Conservation (phyloP, 2,113 vertebrate species). For the Ptilonorhynchus violaceus region DNA sequence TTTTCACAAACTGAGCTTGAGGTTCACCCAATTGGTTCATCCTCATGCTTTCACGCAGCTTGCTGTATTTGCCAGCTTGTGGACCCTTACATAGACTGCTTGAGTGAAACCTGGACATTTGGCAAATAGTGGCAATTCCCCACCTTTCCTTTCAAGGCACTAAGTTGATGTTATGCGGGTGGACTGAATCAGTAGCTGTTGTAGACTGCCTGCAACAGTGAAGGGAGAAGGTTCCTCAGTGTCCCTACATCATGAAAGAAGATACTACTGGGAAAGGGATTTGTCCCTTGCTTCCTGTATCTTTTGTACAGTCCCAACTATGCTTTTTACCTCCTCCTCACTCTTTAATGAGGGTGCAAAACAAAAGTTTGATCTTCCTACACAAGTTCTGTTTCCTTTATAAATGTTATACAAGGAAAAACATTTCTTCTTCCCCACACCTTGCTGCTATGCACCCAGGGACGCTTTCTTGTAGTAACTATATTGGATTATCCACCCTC, state of each 20-base stretch:
- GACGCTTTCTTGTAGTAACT: background rate
- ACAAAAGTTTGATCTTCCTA: background rate
- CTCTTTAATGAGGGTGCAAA: background rate
- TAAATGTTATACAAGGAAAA: background rate
- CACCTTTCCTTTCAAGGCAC: background rate
- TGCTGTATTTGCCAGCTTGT: background rate
- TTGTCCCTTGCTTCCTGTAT: background rate
- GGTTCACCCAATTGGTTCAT: background rate
- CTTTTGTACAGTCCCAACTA: background rate
- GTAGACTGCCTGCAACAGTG: background rate
- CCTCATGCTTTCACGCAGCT: background rate
- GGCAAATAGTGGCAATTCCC: background rate
- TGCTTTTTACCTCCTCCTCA: background rate
- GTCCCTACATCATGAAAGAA: background rate
- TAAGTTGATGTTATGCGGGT: background rate
- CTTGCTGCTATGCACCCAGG: background rate
- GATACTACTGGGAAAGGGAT: background rate
- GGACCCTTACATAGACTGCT: background rate
- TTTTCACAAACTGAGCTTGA: background rate
- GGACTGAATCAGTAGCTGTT: background rate
- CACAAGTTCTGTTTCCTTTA: background rate
- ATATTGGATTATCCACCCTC: background rate
- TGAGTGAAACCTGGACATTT: background rate
- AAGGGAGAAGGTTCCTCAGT: background rate
- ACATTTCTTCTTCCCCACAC: background rate